phyloP scores from a whole-genome alignment of 2,113 vertebrate species.

The Antigone vipio region DNA sequence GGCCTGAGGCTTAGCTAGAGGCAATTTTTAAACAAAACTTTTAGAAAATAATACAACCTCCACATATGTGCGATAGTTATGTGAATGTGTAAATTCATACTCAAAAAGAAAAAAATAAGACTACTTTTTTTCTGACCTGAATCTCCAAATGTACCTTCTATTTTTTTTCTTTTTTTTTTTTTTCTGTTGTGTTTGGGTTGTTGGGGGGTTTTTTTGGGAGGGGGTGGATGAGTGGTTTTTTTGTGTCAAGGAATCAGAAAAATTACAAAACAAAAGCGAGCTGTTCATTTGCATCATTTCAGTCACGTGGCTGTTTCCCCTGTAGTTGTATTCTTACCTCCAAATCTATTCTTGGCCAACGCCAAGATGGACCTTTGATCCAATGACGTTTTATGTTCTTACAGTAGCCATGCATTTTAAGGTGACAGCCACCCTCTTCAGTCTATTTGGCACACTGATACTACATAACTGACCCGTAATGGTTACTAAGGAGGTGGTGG shows the following conservation, averaged over 20 bases:
- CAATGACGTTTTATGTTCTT: background rate
- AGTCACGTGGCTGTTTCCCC: background rate
- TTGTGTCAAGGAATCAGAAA: background rate
- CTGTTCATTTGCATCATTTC: background rate
- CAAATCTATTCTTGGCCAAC: background rate
- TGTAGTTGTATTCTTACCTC: background rate
- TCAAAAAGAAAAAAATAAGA: background rate
- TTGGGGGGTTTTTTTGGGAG: background rate
- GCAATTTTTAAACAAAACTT: background rate
- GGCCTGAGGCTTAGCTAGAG: background rate
- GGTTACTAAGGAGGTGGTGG: background rate
- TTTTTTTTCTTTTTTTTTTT: too few species aligned
- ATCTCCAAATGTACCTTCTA: rapidly evolving
- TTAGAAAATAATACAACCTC: background rate
- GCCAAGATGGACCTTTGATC: background rate
- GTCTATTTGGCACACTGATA: background rate
- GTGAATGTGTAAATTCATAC: background rate
- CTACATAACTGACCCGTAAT: background rate
- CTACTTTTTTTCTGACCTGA: rapidly evolving
- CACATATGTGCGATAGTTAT: background rate
- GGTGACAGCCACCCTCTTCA: background rate
- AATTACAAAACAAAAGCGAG: background rate
- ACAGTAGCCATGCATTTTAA: background rate
- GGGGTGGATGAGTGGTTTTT: rapidly evolving
- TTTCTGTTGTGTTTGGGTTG: too few species aligned